These are phyloP conservation scores for Atethmia centrago DNA, from an alignment of 2,888 invertebrate genomes.

Conservation along the genomic window DNA sequence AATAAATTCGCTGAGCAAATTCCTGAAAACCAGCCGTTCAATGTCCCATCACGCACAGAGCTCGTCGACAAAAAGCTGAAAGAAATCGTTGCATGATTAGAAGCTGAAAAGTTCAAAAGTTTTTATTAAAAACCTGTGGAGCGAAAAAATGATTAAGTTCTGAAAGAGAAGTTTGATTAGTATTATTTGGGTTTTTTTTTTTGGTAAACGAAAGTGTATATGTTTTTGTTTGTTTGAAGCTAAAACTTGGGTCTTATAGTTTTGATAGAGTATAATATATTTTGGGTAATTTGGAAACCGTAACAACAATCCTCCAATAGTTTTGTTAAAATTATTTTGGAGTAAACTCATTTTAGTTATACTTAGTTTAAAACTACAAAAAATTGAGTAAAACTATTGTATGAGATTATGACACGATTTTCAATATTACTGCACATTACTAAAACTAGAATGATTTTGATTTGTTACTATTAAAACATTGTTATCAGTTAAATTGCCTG, in stretches of 20 bases:
- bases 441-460: neutral
- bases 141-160: constrained; percentile 74
- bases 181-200: constrained; percentile 32
- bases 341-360: neutral
- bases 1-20: constrained; percentile 54
- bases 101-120: constrained; percentile 78
- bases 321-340: neutral
- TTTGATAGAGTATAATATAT: neutral
- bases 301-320: neutral
- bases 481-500: neutral
- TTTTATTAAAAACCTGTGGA: constrained; percentile 81
- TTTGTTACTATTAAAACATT: neutral
- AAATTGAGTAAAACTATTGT: neutral
- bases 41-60: constrained; percentile 64
- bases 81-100: constrained; percentile 71
- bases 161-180: constrained; percentile 62
- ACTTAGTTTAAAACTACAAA: neutral
- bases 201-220: constrained; percentile 57
- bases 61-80: constrained; percentile 71
- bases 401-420: neutral
- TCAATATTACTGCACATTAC: neutral
- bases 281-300: neutral
- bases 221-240: neutral
- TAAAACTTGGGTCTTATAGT: neutral
- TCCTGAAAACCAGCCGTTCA: constrained; percentile 55